Base-by-base conservation (phyloP, 2,113 vertebrate species). In the Chaenocephalus aceratus region DNA sequence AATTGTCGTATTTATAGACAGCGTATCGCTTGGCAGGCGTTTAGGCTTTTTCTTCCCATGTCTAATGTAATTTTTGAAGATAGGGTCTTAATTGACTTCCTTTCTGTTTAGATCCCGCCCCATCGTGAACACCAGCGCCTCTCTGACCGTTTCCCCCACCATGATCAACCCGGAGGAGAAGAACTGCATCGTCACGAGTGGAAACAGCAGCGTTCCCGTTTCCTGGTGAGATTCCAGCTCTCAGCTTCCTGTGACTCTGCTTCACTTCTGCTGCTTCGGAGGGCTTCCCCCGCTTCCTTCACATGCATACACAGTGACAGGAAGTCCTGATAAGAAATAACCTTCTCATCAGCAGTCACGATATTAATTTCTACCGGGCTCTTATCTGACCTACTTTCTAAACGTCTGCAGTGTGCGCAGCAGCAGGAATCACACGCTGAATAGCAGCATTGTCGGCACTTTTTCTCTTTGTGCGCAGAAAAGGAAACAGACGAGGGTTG, bases 161-260 rank as follows among this genome's bases (percentile, higher is more conserved):
- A 97, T 97, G 96, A 97, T 98, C 91, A 98, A 97, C 91, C 97
- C 97, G 0, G 97, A 98, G 54, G 97, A 98, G 84, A 96, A 96
- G 61, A 93, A 89, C 83, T 98, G 97, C 74, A 45, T 94, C 1
- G 48, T 94, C 69, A 77, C 60, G 62, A 90, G 12, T 77, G 93
- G 89, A 68, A 95, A 95, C 78, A 67, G 81, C 49, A 94, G 65
- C 36, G 91, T 90, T 65, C 92, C 89, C 0, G 96, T 97, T 72
- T 94, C 97, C 76, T 98, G 97, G 97, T 98, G 86, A 91, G 95
- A 87, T 34, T 26, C 13, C 44, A 21, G 8, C 53, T 3, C 16
- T 74, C 30, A 3, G 59, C 64, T 77, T 86, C 79, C 83, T 57
- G 34, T 75, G 70, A 71, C 68, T 65, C 48, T 11, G 45, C 72